Conservation (phyloP, 2,113 vertebrate genomes). For the Orthochromis malagaraziensis region DNA sequence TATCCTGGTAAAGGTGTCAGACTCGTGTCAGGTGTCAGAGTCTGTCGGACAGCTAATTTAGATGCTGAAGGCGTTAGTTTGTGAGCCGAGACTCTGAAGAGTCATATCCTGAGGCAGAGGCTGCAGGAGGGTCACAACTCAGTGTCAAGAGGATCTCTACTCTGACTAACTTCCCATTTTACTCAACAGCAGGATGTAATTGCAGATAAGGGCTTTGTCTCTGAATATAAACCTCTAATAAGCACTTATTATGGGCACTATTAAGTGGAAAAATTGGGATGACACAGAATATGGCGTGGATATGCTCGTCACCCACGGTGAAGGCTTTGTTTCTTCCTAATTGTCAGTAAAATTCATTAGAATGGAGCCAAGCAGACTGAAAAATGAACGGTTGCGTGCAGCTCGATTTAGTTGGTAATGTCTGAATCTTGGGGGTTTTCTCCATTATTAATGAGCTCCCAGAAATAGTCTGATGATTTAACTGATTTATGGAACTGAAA, state of each 20-base stretch:
- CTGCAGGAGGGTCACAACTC: not conserved
- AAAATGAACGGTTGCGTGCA: not conserved
- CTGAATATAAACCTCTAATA: not conserved
- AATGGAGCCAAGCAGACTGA: not conserved
- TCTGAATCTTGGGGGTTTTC: not conserved
- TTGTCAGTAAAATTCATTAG: not conserved
- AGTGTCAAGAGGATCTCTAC: not conserved
- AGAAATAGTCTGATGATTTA: not conserved
- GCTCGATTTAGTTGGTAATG: not conserved
- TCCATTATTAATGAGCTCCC: not conserved
- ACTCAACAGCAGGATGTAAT: not conserved
- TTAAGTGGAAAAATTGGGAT: not conserved
- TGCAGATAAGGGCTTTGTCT: not conserved
- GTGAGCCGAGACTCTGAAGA: not conserved
- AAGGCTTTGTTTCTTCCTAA: not conserved
- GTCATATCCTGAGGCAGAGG: not conserved
- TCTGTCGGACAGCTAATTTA: not conserved
- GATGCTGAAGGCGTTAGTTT: not conserved
- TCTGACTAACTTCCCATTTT: not conserved
- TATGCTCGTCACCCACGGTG: not conserved
- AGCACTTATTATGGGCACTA: not conserved
- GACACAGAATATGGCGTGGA: not conserved
- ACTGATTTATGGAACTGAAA: not conserved
- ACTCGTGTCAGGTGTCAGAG: not conserved
- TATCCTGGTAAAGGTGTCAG: not conserved